Evolutionary conservation across 1,140 invertebrate species (phyloP).

Genomic region (Frieseomelitta varia): DNA sequence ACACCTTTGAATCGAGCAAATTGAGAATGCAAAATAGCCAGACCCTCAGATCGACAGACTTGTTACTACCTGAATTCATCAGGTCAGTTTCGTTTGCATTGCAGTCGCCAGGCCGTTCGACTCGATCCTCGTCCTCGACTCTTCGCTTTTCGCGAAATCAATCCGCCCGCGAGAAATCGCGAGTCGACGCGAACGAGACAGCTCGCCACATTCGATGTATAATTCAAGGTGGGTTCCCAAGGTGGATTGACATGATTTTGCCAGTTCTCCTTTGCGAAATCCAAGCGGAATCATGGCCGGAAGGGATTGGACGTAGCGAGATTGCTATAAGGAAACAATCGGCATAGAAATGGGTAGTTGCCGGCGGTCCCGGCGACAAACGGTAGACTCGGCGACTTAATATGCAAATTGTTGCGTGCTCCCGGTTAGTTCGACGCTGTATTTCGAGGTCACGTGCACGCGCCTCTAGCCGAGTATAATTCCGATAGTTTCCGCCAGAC

Average conservation of each 20-base stretch:
- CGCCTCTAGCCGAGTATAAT: not conserved
- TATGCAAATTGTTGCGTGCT: constrained; percentile 63
- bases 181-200: not conserved
- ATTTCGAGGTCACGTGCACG: constrained; percentile 21
- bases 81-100: not conserved
- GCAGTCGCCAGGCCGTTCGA: not conserved
- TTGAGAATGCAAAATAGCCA: too few relatives aligned
- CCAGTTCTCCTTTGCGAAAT: not conserved
- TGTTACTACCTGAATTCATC: not conserved
- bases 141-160: not conserved
- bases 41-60: too few relatives aligned
- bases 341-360: constrained; percentile 73
- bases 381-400: constrained; percentile 48
- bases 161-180: not conserved
- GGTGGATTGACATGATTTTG: constrained; percentile 8
- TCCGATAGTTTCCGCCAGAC: not conserved
- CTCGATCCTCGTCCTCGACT: not conserved
- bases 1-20: too few relatives aligned
- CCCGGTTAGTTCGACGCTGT: constrained; percentile 45
- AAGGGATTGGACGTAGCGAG: constrained; percentile 18
- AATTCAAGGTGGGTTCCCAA: constrained; percentile 33
- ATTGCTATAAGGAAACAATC: constrained; percentile 70
- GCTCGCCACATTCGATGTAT: not conserved
- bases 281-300: not conserved
- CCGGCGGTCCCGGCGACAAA: constrained; percentile 42